Evolutionary conservation across 2,888 invertebrate species (phyloP).

Genomic region (Eupithecia subumbrata): DNA sequence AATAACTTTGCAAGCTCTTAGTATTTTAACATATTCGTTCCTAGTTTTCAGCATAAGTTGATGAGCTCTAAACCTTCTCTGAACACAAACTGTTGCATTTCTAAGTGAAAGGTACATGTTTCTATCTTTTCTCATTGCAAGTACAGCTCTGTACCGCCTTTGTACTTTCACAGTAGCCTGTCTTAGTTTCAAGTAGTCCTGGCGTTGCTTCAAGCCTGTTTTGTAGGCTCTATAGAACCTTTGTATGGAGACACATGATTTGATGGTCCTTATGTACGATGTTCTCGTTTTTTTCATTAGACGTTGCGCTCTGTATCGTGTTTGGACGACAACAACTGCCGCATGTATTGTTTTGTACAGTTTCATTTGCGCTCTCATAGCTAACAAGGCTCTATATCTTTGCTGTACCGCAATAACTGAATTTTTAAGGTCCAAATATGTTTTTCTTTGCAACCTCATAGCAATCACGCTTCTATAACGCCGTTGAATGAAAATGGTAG

Average conservation of each 20-base stretch:
- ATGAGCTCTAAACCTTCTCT: constrained; percentile 69
- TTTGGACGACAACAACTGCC: constrained; percentile 56
- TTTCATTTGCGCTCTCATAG: constrained; percentile 61
- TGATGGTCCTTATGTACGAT: constrained; percentile 63
- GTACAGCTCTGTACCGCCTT: constrained; percentile 68
- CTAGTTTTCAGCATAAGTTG: constrained; percentile 64
- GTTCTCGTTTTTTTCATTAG: constrained; percentile 63
- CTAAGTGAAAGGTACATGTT: constrained; percentile 55
- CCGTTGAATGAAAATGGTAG: constrained; percentile 70
- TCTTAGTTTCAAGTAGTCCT: constrained; percentile 54
- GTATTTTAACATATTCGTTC: constrained; percentile 60
- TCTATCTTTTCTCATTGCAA: constrained; percentile 63
- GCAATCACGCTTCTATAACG: constrained; percentile 61
- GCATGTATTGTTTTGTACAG: constrained; percentile 54
- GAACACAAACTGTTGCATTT: constrained; percentile 53
- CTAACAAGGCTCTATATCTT: constrained; percentile 65
- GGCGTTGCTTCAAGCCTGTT: constrained; percentile 55
- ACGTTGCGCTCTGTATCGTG: constrained; percentile 65
- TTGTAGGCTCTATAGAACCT: constrained; percentile 62
- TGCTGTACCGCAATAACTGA: constrained; percentile 63
- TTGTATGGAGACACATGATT: constrained; percentile 71
- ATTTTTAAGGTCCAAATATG: constrained; percentile 61
- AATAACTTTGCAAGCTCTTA: constrained; percentile 66
- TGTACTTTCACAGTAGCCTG: constrained; percentile 56
- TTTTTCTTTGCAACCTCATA: constrained; percentile 64